phyloP scores from a whole-genome alignment of 1,140 invertebrate genomes.

The Drosophila paulistorum region DNA sequence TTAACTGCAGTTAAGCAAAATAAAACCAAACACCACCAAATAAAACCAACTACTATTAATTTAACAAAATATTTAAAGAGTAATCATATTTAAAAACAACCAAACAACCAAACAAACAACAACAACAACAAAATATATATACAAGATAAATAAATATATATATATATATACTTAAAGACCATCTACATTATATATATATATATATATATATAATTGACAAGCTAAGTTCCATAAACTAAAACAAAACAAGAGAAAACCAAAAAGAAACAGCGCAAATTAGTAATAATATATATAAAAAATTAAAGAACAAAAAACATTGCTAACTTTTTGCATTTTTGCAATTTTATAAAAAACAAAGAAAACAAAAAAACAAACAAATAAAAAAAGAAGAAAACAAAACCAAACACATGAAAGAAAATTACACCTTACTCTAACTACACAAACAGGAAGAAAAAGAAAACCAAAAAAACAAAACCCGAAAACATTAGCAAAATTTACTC shows the following conservation, averaged over 20 bases:
- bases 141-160: slow-evolving; percentile 59
- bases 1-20: slow-evolving; percentile 26
- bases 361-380: slow-evolving; percentile 45
- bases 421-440: slow-evolving; percentile 6
- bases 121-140: slow-evolving; percentile 57
- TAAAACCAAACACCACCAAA: slow-evolving; percentile 82
- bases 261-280: slow-evolving; percentile 64
- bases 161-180: slow-evolving; percentile 57
- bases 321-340: slow-evolving; percentile 83
- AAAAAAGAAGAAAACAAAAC: slow-evolving; percentile 17
- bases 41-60: slow-evolving; percentile 82
- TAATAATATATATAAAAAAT: slow-evolving; percentile 46
- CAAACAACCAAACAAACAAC: slow-evolving; percentile 47
- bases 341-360: slow-evolving; percentile 77
- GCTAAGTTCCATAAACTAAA: slow-evolving; percentile 66
- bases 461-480: slow-evolving; percentile 26
- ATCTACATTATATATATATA: slow-evolving; percentile 31
- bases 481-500: slow-evolving; percentile 82
- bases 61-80: slow-evolving; percentile 68
- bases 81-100: slow-evolving; percentile 80
- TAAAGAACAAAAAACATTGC: slow-evolving; percentile 62
- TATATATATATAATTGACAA: slow-evolving; percentile 19
- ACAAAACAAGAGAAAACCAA: slow-evolving; percentile 30
- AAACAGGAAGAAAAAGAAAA: slow-evolving; percentile 13
- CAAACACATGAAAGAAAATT: slow-evolving; percentile 23